A percentile compares a stretch with the other conserved stretches of the same genome.
phyloP scores from a whole-genome alignment of 2,797 vertebrate genomes.

The Streptopelia turtur region DNA sequence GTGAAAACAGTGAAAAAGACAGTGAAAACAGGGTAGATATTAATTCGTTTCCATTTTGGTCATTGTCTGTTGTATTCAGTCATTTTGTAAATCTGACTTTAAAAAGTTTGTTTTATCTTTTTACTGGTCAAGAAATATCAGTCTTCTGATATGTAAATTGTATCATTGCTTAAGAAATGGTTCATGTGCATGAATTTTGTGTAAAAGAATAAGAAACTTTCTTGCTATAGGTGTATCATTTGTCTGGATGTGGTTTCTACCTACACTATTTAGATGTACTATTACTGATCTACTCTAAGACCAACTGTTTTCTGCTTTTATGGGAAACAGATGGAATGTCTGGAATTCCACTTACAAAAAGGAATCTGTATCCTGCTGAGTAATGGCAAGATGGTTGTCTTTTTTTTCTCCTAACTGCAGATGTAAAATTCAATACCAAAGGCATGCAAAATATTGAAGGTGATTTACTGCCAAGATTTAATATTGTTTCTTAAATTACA shows the following conservation, averaged over 20 bases:
- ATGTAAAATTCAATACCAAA: constrained; percentile 62
- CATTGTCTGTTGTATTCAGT: neutral
- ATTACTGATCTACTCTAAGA: constrained; percentile 47
- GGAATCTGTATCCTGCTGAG: constrained; percentile 75
- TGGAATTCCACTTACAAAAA: constrained; percentile 76
- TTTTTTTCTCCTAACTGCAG: constrained; percentile 3
- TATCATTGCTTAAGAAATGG: neutral
- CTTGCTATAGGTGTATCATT: neutral
- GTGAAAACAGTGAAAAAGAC: neutral
- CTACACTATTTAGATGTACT: neutral
- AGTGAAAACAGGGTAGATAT: neutral
- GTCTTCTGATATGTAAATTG: neutral
- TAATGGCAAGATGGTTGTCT: constrained; percentile 53
- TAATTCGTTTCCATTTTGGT: neutral
- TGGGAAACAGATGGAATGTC: constrained; percentile 74
- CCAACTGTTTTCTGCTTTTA: constrained; percentile 67
- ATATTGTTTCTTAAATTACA: constrained; percentile 29
- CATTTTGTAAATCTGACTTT: neutral
- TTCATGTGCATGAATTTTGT: neutral
- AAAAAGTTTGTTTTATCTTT: neutral
- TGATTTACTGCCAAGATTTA: constrained; percentile 53
- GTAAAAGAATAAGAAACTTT: neutral
- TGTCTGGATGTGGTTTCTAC: neutral
- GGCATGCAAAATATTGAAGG: constrained; percentile 53
- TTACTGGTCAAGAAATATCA: neutral